Conservation (phyloP, 2,888 invertebrate genomes). For the Lottia gigantea region DNA sequence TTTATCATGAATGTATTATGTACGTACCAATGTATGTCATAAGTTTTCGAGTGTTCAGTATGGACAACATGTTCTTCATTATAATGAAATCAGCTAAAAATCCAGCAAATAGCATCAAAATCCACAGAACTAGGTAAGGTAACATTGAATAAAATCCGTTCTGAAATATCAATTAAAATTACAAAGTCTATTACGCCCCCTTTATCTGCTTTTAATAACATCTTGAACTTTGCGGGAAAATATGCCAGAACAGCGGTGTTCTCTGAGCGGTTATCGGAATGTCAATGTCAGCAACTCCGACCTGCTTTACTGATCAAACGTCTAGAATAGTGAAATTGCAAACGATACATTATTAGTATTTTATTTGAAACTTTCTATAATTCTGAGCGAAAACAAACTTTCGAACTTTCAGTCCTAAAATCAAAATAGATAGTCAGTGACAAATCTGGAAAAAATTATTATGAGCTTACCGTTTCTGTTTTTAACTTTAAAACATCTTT, state of each 20-base stretch:
- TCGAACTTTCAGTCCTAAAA: too few species aligned
- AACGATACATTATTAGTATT: too few species aligned
- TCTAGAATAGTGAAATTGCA: too few species aligned
- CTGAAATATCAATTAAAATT: slow-evolving; percentile 22
- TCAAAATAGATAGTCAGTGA: too few species aligned
- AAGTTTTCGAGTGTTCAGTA: not conserved
- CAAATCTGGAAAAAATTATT: too few species aligned
- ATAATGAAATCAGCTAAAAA: slow-evolving; percentile 24
- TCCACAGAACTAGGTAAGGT: slow-evolving; percentile 28
- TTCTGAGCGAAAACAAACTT: too few species aligned
- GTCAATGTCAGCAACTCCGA: too few species aligned
- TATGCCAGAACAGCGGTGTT: too few species aligned
- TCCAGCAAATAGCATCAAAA: slow-evolving; percentile 21
- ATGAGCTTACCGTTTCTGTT: slow-evolving; percentile 48
- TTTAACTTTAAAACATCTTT: slow-evolving; percentile 58
- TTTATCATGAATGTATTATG: too few species aligned
- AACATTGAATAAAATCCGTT: slow-evolving; percentile 34
- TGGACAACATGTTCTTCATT: not conserved
- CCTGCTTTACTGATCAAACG: too few species aligned
- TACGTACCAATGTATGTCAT: not conserved
- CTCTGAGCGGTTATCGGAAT: too few species aligned
- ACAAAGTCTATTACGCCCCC: not conserved
- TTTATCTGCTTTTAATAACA: not conserved
- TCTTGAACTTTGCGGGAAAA: not conserved
- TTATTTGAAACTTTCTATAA: not conserved